Base-by-base conservation (phyloP, 2,888 invertebrate genomes). In the Nysson spinosus region DNA sequence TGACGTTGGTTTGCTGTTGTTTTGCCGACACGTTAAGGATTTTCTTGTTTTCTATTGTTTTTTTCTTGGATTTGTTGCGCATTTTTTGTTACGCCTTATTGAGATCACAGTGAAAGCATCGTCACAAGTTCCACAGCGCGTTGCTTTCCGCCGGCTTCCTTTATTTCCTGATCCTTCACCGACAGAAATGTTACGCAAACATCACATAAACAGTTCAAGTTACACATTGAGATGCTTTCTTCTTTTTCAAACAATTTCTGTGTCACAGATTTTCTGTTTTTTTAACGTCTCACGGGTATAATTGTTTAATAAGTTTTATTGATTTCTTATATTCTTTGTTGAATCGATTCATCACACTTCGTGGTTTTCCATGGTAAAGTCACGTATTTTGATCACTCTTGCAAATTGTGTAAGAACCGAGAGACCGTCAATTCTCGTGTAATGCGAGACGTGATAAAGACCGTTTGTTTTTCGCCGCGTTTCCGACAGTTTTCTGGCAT, bases 1-100 rank as follows among this genome's bases (percentile, higher is more conserved):
- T 85, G 83, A 81, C 81, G 81, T 86, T 86, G 85, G 85, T 85
- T 86, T 86, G 85, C 81, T 85, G 83, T 86, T 84, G 82, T 81
- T 84, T 80, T 80, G 79, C 77, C 81, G 75, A 80, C 80, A 80
- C 79, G 58, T 78, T 77, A 58, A 70, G 75, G 73, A 82, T 77
- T 62, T 67, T 73, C 62, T 72, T 69, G 4, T 57, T 43, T n/a
- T n/a, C 17, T 51, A 63, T 61, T 63, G 69, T 54, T 60, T 60
- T 69, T 68, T 72, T 67, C 57, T 75, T 75, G 73, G 75, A 71
- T 70, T 68, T 75, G 72, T 75, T 75, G 69, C 72, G 69, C 67
- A 67, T 76, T 57, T 72, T 68, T 75, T 71, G 63, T 70, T 64
- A 74, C 79, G 82, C 81, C 81, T 83, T 78, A 69, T 76, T 68